These are phyloP conservation scores for Bucco capensis DNA, from an alignment of 2,113 vertebrate species.

Conservation along the genomic window DNA sequence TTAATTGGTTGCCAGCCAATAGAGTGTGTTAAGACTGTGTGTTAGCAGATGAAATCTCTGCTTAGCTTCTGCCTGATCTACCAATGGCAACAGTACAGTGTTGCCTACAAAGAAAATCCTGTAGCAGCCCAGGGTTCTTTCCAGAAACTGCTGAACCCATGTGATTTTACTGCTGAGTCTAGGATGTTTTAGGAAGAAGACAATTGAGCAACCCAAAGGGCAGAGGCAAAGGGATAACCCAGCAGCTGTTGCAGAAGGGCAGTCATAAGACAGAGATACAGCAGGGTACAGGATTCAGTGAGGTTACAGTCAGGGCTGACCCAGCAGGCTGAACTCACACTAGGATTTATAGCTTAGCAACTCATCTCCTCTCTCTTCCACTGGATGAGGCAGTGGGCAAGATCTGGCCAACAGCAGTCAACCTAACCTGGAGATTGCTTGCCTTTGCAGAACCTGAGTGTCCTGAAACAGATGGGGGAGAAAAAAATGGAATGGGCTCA, in stretches of 20 bases:
- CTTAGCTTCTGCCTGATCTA: neutral
- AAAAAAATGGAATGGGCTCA: constrained; percentile 86
- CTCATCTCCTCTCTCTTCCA: neutral
- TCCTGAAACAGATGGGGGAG: constrained; percentile 85
- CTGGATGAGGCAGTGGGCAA: neutral
- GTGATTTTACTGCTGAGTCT: neutral
- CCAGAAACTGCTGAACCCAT: neutral
- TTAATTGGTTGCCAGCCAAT: neutral
- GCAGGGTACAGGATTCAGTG: neutral
- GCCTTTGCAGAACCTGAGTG: constrained; percentile 78
- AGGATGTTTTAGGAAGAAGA: neutral
- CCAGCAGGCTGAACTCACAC: neutral
- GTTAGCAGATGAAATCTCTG: neutral
- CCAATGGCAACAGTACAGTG: neutral
- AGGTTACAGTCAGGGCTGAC: neutral
- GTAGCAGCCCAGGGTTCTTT: neutral
- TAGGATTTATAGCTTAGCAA: neutral
- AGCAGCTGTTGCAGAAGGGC: neutral
- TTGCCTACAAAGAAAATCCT: neutral
- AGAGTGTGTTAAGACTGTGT: neutral
- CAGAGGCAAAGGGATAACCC: neutral
- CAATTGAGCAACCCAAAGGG: neutral
- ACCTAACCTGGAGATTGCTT: neutral
- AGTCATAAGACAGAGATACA: neutral
- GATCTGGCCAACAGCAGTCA: neutral